Base-by-base conservation (phyloP, 2,797 vertebrate genomes). In the Ctenochaetus hawaiiensis region DNA sequence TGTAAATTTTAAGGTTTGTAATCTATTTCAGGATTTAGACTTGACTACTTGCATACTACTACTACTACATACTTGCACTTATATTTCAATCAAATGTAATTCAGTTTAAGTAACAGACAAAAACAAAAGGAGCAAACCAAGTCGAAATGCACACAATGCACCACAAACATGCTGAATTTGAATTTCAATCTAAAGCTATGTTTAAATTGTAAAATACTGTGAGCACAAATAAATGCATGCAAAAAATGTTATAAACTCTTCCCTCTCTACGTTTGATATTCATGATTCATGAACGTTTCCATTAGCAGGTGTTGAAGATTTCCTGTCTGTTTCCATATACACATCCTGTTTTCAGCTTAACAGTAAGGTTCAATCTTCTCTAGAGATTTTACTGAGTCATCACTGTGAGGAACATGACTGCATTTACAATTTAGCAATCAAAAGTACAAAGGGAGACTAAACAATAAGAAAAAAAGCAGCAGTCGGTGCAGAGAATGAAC, bases 261-360 rank as follows among this genome's bases (percentile, higher is more conserved):
- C 13, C 34, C 14, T 2, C 9, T 41, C 11, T 12, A 12, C 2
- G 3, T 41, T 41, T 41, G 12, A 11, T 67, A 65, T 61, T 66
- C 30, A 41, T 77, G 66, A 75, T 64, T 86, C 59, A 60, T 30
- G 11, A 5, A 22, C 23, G 20, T 83, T 90, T 87, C 67, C 57
- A 71, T 3, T 67, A 7, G 45, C 45, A 43, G 47, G 57, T 51
- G 16, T 62, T 82, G 5, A 56, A 20, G 39, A 56, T 26, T 82
- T 81, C 51, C 78, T 75, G 60, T 73, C 61, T 11, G 64, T 83
- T 75, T 75, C 58, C 37, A 43, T n/a, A 18, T 41, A 64, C 37
- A 79, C 74, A 67, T 86, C 82, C 82, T 87, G 72, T 86, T 82
- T 80, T 81, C 10, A 77, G 12, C 20, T 49, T 62, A 14, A 16